These are phyloP conservation scores for Trichoplusia ni DNA, from an alignment of 1,140 invertebrate genomes.

Conservation along the genomic window DNA sequence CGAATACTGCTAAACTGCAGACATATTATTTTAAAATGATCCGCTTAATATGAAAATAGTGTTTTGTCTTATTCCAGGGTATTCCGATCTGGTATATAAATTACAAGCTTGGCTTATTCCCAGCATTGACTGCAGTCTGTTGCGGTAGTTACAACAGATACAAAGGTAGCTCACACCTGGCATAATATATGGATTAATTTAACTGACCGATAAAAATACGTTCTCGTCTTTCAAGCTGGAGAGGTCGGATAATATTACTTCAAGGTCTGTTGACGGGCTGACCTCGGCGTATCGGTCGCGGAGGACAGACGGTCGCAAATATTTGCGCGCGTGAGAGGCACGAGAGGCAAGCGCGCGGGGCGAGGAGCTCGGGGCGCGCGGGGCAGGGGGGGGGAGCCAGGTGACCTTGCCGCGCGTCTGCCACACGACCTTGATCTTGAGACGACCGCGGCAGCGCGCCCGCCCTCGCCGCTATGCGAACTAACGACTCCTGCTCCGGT, in stretches of 20 bases:
- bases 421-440: conserved; percentile 78
- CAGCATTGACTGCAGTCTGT: no score
- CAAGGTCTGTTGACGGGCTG: conserved; percentile 75
- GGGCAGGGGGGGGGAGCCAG: conserved; percentile 42
- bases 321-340: conserved; percentile 70
- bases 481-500: conserved; percentile 49
- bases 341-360: conserved; percentile 47
- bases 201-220: conserved; percentile 61
- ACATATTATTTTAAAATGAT: no score
- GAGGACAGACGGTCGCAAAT: conserved; percentile 80
- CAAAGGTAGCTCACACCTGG: background rate
- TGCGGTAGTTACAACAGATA: no score
- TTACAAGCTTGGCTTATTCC: no score
- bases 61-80: no score
- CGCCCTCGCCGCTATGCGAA: conserved; percentile 54
- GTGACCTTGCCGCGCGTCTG: conserved; percentile 78
- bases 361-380: conserved; percentile 37
- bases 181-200: conserved; percentile 38
- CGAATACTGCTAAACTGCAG: no score
- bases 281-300: conserved; percentile 80
- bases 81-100: no score
- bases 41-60: no score
- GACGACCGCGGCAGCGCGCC: conserved; percentile 69
- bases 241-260: conserved; percentile 75
- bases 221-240: conserved; percentile 60